Evolutionary conservation across 2,113 vertebrate species (phyloP), one percentile per base, ranked within the genome.

Genomic region (Chloropsis hardwickii): DNA sequence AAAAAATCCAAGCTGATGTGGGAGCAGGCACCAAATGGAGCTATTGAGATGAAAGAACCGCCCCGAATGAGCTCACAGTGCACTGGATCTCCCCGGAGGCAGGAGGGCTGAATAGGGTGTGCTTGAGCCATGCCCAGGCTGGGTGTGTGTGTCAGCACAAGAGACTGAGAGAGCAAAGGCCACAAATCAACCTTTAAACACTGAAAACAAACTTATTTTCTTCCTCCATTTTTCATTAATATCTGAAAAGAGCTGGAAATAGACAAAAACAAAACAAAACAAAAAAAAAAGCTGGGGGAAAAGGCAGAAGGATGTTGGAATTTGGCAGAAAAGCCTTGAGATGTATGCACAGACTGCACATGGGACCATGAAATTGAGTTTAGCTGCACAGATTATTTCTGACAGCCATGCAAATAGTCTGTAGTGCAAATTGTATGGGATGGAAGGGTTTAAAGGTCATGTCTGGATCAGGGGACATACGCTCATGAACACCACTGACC

Each of bases 11-110:
- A 45, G 48, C 42, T 72, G 76, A 25, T 88, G 60, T 21, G 39
- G n/a, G 28, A 33, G 39, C 45, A 69, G 73, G 61, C 60, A 81
- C 21, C 84, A 84, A 96, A 88, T 13, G 39, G 80, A 95, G 71
- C 39, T 65, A 48, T 18, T 89, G 93, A 80, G 58, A 37, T 57
- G 83, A 78, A 92, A 92, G 77, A 70, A 85, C 65, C 0, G 2
- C 31, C 64, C 50, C 2, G 8, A 78, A 82, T 64, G 82, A 95
- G 90, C 64, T 84, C 58, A 40, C 45, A 2, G 3, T 5, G 17
- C 57, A 3, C 9, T 25, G 58, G 2, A 16, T 21, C 64, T 28
- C 51, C 10, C 25, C 2, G 11, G 29, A 27, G 67, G 66, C 28
- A 22, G 2, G 23, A 8, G 0, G 50, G 33, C 11, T 78, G 62